Evolutionary conservation across 2,113 vertebrate genomes (phyloP).

Genomic region (Dendropsophus ebraccatus): DNA sequence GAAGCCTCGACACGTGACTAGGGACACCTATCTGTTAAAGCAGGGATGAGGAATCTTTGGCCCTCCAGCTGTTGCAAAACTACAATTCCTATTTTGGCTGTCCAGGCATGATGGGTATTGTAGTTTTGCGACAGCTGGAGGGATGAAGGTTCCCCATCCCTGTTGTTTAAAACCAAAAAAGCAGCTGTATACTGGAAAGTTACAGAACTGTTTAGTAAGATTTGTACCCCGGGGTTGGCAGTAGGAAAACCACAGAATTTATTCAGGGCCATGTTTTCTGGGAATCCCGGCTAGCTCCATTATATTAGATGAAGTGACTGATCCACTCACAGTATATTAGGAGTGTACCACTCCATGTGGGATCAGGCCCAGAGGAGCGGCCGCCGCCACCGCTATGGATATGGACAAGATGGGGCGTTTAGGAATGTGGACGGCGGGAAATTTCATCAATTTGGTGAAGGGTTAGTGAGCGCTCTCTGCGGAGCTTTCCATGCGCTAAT

Average conservation of each 20-base stretch:
- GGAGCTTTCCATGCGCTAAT: neutral
- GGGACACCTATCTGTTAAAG: too few species aligned
- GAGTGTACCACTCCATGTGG: neutral
- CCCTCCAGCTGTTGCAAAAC: too few species aligned
- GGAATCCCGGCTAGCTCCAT: neutral
- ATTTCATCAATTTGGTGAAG: neutral
- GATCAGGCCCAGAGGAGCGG: neutral
- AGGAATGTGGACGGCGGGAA: neutral
- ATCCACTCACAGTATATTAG: conserved; percentile 15
- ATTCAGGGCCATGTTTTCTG: neutral
- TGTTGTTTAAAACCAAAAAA: too few species aligned
- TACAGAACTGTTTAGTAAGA: neutral
- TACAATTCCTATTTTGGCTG: too few species aligned
- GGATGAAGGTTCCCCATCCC: too few species aligned
- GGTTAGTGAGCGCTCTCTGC: neutral
- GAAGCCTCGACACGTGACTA: too few species aligned
- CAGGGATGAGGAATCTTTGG: too few species aligned
- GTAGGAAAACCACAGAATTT: neutral
- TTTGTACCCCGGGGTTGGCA: neutral
- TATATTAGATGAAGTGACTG: conserved; percentile 10
- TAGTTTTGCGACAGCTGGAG: too few species aligned
- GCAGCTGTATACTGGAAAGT: too few species aligned
- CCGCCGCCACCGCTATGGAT: neutral
- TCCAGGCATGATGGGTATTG: too few species aligned
- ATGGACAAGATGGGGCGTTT: neutral